A percentile compares a stretch with the other conserved stretches of the same genome.
These are phyloP conservation scores for Idaea aversata DNA, from an alignment of 2,888 invertebrate species.

Conservation along the genomic window DNA sequence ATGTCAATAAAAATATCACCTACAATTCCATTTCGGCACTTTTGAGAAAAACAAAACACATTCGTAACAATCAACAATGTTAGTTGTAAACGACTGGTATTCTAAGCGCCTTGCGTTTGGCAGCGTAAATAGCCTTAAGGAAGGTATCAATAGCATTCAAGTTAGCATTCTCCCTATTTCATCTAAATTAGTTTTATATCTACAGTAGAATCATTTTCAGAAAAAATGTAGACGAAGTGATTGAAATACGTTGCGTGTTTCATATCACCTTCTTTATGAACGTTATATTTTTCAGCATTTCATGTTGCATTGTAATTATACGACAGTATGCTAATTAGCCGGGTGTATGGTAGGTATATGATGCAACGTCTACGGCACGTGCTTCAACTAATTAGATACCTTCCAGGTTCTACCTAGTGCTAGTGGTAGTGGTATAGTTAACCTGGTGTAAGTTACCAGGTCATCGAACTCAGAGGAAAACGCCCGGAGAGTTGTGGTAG, in stretches of 20 bases:
- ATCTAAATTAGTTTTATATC: no score
- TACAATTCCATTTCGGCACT: no score
- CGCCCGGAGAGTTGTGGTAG: neutral
- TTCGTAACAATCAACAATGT: no score
- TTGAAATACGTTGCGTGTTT: neutral
- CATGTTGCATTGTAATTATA: neutral
- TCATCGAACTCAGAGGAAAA: neutral
- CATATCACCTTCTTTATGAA: neutral
- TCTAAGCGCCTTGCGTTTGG: no score
- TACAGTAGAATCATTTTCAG: no score
- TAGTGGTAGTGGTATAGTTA: neutral
- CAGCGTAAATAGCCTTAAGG: no score
- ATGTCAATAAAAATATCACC: no score
- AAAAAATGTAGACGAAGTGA: no score
- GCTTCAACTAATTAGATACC: neutral
- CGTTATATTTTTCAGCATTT: neutral
- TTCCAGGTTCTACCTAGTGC: neutral
- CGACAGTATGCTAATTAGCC: neutral
- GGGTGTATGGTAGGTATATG: neutral
- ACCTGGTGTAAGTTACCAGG: neutral
- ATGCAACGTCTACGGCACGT: constrained; percentile 1
- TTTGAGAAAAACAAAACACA: no score
- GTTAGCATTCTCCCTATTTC: no score
- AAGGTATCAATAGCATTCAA: no score
- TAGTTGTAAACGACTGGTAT: no score